Evolutionary conservation across 2,113 vertebrate species (phyloP), one percentile per base, ranked within the genome.

Genomic region (Myiagra hebetior): DNA sequence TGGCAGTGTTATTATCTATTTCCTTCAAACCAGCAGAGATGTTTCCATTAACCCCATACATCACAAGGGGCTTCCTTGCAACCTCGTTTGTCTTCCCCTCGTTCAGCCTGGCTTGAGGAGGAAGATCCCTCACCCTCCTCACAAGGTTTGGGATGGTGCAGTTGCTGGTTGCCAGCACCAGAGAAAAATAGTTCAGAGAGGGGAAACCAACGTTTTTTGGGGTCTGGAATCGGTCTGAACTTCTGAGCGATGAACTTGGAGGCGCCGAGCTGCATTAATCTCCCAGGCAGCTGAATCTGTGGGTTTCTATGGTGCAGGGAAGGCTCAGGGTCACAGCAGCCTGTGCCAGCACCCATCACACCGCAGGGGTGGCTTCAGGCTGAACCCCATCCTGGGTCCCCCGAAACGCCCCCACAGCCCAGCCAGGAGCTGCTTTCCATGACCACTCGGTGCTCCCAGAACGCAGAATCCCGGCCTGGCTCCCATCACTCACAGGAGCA

Each of bases 401-500:
- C 28, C 1, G 0, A 19, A 41, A 18, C 5, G 26, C 4, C 28
- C 22, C 15, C 10, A 4, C 2, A 42, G 59, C 39, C 30, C 64
- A 41, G 33, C 17, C n/a, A 22, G 60, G 10, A 78, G 35, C 50
- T 15, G 4, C 15, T 3, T 10, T 15, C 35, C 41, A 9, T 3
- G 49, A 20, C 6, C 33, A 4, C 33, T 2, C 28, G 3, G 8
- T 7, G 28, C 46, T 56, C 26, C 62, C 26, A 20, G 50, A n/a
- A 12, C 37, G 8, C 27, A 1, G 50, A 4, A 18, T 8, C 27
- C 19, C 12, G 0, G 1, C 39, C 16, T 4, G 0, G 23, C 3
- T 74, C 60, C 50, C 37, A 2, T 3, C 2, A 0, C 44, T 11
- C 31, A 0, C 15, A 17, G 67, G 12, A 42, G 20, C 19, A 6